Evolutionary conservation across 2,113 vertebrate genomes (phyloP).

Genomic region (Peromyscus polionotus): DNA sequence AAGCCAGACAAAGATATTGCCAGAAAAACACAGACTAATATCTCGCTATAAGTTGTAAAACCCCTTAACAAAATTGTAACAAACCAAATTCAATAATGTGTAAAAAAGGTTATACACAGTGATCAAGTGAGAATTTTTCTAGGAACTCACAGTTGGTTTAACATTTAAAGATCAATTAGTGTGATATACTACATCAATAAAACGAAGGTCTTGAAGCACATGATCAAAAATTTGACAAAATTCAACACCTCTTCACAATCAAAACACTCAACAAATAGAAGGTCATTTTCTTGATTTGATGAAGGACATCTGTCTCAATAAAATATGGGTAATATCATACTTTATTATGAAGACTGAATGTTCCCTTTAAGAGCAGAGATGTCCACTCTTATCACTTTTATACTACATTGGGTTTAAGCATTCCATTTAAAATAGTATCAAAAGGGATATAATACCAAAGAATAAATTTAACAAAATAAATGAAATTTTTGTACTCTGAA

Average conservation of each 20-base stretch:
- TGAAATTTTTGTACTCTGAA: background rate
- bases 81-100: slow-evolving; percentile 10
- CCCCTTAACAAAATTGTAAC: background rate
- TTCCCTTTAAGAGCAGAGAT: background rate
- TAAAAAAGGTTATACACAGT: slow-evolving; percentile 4
- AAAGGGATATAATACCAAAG: background rate
- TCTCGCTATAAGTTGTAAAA: background rate
- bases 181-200: background rate
- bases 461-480: background rate
- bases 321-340: background rate
- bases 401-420: background rate
- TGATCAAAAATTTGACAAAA: slow-evolving; percentile 27
- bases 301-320: background rate
- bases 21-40: background rate
- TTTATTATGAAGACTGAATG: background rate
- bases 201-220: background rate
- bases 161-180: background rate
- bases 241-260: background rate
- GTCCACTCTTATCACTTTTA: background rate
- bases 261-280: background rate
- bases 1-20: background rate
- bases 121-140: background rate
- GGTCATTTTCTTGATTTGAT: background rate
- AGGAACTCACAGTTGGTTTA: slow-evolving; percentile 13
- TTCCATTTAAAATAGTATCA: background rate